A percentile compares a stretch with the other conserved stretches of the same genome.
Conservation (phyloP, 2,113 vertebrate species). For the Coptodon bakossiorum region DNA sequence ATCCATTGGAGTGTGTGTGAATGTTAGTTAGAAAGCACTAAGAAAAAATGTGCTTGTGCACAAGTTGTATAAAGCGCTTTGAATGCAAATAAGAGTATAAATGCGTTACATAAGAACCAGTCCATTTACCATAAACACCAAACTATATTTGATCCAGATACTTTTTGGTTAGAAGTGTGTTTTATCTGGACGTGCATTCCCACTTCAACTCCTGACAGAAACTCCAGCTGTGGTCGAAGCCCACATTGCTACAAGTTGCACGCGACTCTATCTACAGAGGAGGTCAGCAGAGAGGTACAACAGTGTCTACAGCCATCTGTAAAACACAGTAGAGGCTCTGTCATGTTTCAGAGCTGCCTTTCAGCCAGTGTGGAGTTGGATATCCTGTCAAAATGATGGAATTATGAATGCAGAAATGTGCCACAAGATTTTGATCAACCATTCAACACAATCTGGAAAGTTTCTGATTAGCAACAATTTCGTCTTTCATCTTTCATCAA, state of each 20-base stretch:
- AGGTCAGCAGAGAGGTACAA: neutral
- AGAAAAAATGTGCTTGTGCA: too few relatives aligned
- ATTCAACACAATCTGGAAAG: neutral
- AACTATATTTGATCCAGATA: neutral
- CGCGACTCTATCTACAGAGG: neutral
- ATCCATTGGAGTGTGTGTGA: too few relatives aligned
- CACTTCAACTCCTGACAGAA: neutral
- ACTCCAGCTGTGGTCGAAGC: neutral
- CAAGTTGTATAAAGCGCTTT: too few relatives aligned
- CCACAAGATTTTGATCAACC: accelerated
- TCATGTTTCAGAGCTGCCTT: neutral
- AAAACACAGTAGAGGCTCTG: neutral
- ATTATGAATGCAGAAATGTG: neutral
- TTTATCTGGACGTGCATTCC: neutral
- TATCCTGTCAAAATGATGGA: neutral
- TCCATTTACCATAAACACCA: neutral
- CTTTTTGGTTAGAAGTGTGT: neutral
- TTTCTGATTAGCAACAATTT: neutral
- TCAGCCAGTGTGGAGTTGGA: neutral
- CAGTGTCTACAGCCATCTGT: neutral
- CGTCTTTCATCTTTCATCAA: neutral
- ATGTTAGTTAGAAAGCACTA: too few relatives aligned
- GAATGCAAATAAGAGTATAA: too few relatives aligned
- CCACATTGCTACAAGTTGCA: neutral
- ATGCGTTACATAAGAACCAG: too few relatives aligned